Evolutionary conservation across 2,888 invertebrate species (phyloP), one percentile per base, ranked within the genome.

Genomic region (Euphydryas editha): DNA sequence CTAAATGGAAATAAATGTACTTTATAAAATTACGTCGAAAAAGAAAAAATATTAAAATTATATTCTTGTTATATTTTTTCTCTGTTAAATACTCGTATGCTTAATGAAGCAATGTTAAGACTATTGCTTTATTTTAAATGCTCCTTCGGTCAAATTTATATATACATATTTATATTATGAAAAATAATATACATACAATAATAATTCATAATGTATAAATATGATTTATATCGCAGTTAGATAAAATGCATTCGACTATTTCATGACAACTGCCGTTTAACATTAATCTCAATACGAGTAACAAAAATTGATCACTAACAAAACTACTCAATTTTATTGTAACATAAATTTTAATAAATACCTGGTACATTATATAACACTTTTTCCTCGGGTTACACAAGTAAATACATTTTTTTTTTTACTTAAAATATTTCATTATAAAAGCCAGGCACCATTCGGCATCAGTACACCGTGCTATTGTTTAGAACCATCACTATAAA

Each of bases 361-460:
- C 30, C 44, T 59, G 42, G 20, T 24, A 54, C 11, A 49, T 63
- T 57, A 63, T 58, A 15, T 58, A 11, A 20, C 15, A 21, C 24
- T 6, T 24, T 15, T n/a, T 13, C 24, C 21, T n/a, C 7, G 13
- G 17, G 10, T 36, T 54, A 54, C 54, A 54, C 10, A 54, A 36
- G n/a, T 30, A 17, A 36, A 7, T 24, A 15, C 30, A 8, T 17
- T 1, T 15, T 46, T 54, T 20, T 44, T 30, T 39, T 24, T 42
- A 76, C 78, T 81, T 81, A 80, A 81, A 81, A 81, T 81, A 83
- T 81, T 82, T 82, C 78, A 78, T 73, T 83, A 81, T 76, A 79
- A 79, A 85, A 84, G 85, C 84, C 82, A 85, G 85, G 87, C 87
- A 87, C 84, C 84, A 78, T 80, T 80, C 78, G 85, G 84, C 78